Evolutionary conservation across 2,113 vertebrate species (phyloP), one percentile per base, ranked within the genome.

Genomic region (Salvator merianae): DNA sequence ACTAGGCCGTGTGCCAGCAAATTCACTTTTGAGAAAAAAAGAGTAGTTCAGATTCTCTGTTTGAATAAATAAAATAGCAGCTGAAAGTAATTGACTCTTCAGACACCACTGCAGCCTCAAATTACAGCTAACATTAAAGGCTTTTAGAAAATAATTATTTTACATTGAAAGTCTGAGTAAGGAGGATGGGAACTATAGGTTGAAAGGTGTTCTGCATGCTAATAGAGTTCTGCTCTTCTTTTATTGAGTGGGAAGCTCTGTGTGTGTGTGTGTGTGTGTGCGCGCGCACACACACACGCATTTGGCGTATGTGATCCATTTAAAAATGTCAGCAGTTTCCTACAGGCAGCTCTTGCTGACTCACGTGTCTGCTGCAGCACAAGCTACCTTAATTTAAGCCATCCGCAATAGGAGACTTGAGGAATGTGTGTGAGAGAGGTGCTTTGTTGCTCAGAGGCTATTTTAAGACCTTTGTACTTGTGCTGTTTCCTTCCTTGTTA

Each of bases 251-350:
- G 91, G 93, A 94, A 93, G 93, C 28, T 40, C 1, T 22, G 26
- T 69, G 28, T 22, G 13, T 55, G 40, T 24, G 28, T 50, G 10
- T 36, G 30, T 62, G 81, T 73, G 55, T 71, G 94, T n/a, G n/a
- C n/a, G n/a, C n/a, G n/a, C n/a, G n/a, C n/a, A n/a, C n/a, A n/a
- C n/a, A n/a, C n/a, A n/a, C n/a, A n/a, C n/a, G 91, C 70, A 32
- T 73, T 82, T 81, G 81, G 90, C 92, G 83, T 90, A 86, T 94
- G 93, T 84, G 91, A 93, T 93, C 93, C 84, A 89, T 93, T 92
- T 86, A 86, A 85, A 92, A 90, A 18, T 94, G 95, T 97, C 96
- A 97, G 96, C 96, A 96, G 84, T 97, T 96, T 96, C 95, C 95
- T 94, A 72, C 88, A 78, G 86, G 93, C 88, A 76, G 86, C 81